Evolutionary conservation across 2,113 vertebrate species (phyloP).

Genomic region (Manacus vitellinus): DNA sequence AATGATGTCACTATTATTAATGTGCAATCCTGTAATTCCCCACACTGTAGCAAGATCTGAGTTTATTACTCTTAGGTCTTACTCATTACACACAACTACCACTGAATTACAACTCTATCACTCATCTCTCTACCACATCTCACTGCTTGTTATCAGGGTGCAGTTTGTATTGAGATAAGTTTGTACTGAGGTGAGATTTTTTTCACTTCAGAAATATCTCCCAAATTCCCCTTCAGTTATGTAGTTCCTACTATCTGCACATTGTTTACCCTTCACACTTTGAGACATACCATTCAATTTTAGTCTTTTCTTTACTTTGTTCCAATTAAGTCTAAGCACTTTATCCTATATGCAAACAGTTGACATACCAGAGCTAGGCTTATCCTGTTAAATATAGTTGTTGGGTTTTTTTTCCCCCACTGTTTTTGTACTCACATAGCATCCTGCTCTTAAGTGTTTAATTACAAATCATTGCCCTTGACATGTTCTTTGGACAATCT

Average conservation of each 20-base stretch:
- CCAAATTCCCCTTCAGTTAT: background rate
- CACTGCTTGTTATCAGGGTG: background rate
- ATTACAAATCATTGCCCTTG: background rate
- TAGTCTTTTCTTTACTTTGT: background rate
- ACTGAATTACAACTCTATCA: background rate
- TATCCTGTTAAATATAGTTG: background rate
- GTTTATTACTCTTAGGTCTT: background rate
- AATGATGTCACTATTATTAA: background rate
- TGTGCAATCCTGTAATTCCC: background rate
- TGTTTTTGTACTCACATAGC: background rate
- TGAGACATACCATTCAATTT: background rate
- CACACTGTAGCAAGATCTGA: background rate
- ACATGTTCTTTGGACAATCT: background rate
- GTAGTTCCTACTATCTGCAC: background rate
- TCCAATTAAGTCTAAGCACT: background rate
- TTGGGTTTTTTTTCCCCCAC: background rate
- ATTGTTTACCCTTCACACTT: background rate
- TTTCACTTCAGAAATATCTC: background rate
- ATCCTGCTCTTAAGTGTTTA: background rate
- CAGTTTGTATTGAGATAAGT: no score
- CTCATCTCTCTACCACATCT: rapidly evolving
- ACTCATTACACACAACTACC: background rate
- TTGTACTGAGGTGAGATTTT: background rate
- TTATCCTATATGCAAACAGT: background rate
- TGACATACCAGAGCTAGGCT: background rate